These are phyloP conservation scores for Lepidurus apus DNA, from an alignment of 1,140 invertebrate genomes.

Conservation along the genomic window DNA sequence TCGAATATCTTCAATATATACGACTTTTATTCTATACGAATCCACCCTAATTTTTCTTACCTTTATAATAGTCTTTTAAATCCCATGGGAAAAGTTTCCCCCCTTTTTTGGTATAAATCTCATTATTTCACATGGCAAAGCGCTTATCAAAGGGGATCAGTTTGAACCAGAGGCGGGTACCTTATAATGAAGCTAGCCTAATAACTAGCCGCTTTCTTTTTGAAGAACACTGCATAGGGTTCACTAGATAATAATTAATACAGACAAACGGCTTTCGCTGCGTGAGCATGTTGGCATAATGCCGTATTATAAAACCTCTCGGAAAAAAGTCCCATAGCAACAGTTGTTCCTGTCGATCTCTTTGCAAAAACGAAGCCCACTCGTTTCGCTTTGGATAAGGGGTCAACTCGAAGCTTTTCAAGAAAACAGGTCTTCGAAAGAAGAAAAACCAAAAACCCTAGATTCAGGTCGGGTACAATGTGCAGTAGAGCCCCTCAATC, in stretches of 20 bases:
- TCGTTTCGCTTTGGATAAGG: background rate
- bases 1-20: too few species aligned
- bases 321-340: constrained; percentile 12
- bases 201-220: background rate
- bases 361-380: background rate
- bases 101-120: too few species aligned
- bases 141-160: background rate
- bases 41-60: background rate
- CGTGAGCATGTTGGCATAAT: background rate
- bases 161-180: background rate
- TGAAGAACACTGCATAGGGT: background rate
- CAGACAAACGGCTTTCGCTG: background rate
- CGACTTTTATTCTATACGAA: too few species aligned
- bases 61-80: background rate
- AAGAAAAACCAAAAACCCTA: background rate
- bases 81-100: background rate
- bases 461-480: background rate
- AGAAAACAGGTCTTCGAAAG: constrained; percentile 2
- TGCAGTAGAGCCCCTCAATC: background rate
- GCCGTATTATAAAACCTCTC: background rate
- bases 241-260: background rate
- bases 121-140: too few species aligned
- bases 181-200: background rate
- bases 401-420: constrained; percentile 7
- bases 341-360: background rate